Base-by-base conservation (phyloP, 2,797 vertebrate genomes). In the Adelosebastes latens region DNA sequence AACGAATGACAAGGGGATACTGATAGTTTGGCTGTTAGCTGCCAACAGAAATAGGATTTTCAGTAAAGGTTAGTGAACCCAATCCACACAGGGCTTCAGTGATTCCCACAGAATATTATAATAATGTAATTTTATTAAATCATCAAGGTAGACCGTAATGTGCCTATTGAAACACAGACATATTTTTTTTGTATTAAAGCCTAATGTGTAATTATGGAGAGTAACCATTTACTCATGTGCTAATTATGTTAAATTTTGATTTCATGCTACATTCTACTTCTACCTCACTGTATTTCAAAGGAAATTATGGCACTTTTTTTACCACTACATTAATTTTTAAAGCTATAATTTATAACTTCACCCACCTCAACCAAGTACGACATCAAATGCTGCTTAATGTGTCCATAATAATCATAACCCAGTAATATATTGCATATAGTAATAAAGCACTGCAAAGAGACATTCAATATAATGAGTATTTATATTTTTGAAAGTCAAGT, bases 1-100 rank as follows among this genome's bases (percentile, higher is more conserved):
- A 71, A 77, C 64, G 81, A 76, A 75, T 82, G 65, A 56, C 56
- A 36, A 36, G 71, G 14, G 59, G 60, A 73, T 46, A 52, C 80
- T 62, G 65, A 75, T 79, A 29, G 72, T 76, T 76, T 34, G 31
- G 60, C 42, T 79, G 63, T 61, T 62, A 24, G 29, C 46, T 46
- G 53, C 25, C 11, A 46, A 18, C 42, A 46, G 42, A 46, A 46
- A 46, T 46, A 16, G 1, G 25, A 34, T 67, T 74, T 63, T 56
- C 53, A 55, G 20, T 12, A 25, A 5, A 32, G 58, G 52, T 61
- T 13, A 1, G 10, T 69, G 60, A 71, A 68, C 42, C 25, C 24
- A 29, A 55, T 13, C 16, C 56, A 4, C 55, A 58, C 49, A 34
- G 32, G 10, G 55, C 27, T 79, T 55, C 42, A 39, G 12, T 13